These are phyloP conservation scores for Encarsia formosa DNA, from an alignment of 2,888 invertebrate species.

Conservation along the genomic window DNA sequence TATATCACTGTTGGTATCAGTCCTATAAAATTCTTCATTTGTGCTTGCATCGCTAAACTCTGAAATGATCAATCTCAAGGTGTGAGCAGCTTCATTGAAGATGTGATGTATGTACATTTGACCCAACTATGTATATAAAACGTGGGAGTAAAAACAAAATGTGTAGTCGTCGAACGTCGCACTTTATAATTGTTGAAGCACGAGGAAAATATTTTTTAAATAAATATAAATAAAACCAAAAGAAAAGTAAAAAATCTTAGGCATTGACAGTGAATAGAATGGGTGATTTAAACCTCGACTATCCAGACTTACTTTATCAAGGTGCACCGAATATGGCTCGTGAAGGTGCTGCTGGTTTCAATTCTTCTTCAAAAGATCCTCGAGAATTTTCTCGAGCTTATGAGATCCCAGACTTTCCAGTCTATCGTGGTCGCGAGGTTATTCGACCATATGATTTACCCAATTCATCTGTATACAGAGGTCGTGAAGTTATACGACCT, in stretches of 20 bases:
- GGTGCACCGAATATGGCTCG: conserved; percentile 32
- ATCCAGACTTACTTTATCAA: conserved; percentile 31
- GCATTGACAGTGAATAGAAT: neutral
- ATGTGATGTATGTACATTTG: too few relatives aligned
- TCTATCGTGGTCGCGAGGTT: conserved; percentile 43
- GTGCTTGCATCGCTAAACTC: too few relatives aligned
- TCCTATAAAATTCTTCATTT: too few relatives aligned
- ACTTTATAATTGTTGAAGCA: too few relatives aligned
- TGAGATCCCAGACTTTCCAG: conserved; percentile 30
- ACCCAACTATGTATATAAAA: too few relatives aligned
- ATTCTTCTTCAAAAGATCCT: too few relatives aligned
- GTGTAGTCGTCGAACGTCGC: too few relatives aligned
- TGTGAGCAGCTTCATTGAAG: too few relatives aligned
- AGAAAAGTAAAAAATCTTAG: neutral
- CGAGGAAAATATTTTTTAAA: neutral
- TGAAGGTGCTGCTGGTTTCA: conserved; percentile 31
- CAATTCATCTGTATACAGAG: conserved; percentile 37
- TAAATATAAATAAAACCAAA: neutral
- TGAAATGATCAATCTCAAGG: too few relatives aligned
- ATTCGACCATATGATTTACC: conserved; percentile 43
- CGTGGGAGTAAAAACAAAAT: too few relatives aligned
- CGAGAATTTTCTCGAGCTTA: too few relatives aligned
- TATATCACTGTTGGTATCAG: too few relatives aligned
- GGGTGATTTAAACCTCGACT: conserved; percentile 18
- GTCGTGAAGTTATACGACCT: conserved; percentile 46